Conservation (phyloP, 1,140 invertebrate species). For the Lepidurus packardi region DNA sequence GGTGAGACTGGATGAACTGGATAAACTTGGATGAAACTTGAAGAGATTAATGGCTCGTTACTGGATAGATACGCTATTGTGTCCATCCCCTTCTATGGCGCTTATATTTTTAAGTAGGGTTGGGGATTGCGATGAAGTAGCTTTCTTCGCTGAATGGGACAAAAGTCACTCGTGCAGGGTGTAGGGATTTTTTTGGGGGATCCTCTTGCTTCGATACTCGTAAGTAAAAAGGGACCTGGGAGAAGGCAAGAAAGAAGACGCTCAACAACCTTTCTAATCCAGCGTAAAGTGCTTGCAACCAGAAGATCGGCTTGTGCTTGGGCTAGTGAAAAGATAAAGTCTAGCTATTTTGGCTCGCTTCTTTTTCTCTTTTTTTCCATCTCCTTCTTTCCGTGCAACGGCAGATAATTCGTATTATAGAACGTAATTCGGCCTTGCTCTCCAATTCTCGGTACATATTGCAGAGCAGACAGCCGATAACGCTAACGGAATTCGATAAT, state of each 20-base stretch:
- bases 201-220: neutral
- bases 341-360: neutral
- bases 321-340: conserved; percentile 11
- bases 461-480: neutral
- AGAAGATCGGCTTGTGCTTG: conserved; percentile 17
- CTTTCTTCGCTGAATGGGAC: conserved; percentile 14
- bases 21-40: neutral
- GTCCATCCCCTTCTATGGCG: neutral
- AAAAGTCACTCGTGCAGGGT: neutral
- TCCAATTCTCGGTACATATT: neutral
- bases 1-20: neutral
- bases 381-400: neutral
- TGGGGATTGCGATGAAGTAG: neutral
- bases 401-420: neutral
- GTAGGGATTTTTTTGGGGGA: neutral
- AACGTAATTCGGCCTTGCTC: neutral
- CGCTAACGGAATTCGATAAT: conserved; percentile 11
- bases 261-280: conserved; percentile 15
- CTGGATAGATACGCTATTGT: conserved; percentile 16
- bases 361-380: neutral
- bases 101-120: neutral
- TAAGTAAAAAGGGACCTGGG: neutral
- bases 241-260: conserved; percentile 8
- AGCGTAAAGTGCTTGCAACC: conserved; percentile 18
- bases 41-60: neutral